Evolutionary conservation across 2,113 vertebrate species (phyloP), one percentile per base, ranked within the genome.

Genomic region (Orientallactaga bullata): DNA sequence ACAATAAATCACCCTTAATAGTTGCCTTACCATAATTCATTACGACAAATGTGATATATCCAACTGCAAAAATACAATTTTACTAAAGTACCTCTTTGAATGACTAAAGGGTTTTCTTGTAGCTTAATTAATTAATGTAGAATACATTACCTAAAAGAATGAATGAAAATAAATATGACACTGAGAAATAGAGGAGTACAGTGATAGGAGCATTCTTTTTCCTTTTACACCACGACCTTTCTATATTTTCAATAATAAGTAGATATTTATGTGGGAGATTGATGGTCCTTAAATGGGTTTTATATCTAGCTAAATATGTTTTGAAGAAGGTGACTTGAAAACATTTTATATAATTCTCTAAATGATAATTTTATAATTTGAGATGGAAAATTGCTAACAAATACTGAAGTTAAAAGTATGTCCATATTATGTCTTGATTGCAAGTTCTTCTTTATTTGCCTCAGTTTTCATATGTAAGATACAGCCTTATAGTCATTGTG

Each of bases 111-210:
- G 77, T 97, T 95, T 89, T 94, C 3, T 94, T 96, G 89, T 35
- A 90, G n/a, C n/a, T n/a, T n/a, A n/a, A 42, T 68, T 97, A 89
- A 97, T 97, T 96, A 97, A 96, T 95, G 97, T 95, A 95, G 78
- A 88, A 55, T 91, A 93, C 39, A 93, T 86, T 92, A 72, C 32
- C 78, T 93, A 97, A 96, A 79, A 66, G 85, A 97, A 86, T 66
- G 85, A 95, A 85, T 92, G n/a, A 92, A 96, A 95, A 96, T 93
- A 93, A 96, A 97, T 95, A 90, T 97, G 95, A 96, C 78, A 85
- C 21, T 85, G 28, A 90, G 13, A 30, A 95, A 95, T 71, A 61
- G 91, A 96, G 24, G 37, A 94, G 74, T 95, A 55, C 39, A 78
- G 95, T 96, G 74, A 77, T 95, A 63, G 60, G 79, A 78, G 11